A percentile compares a stretch with the other conserved stretches of the same genome.
phyloP scores from a whole-genome alignment of 2,113 vertebrate species.

The Calidris pugnax region DNA sequence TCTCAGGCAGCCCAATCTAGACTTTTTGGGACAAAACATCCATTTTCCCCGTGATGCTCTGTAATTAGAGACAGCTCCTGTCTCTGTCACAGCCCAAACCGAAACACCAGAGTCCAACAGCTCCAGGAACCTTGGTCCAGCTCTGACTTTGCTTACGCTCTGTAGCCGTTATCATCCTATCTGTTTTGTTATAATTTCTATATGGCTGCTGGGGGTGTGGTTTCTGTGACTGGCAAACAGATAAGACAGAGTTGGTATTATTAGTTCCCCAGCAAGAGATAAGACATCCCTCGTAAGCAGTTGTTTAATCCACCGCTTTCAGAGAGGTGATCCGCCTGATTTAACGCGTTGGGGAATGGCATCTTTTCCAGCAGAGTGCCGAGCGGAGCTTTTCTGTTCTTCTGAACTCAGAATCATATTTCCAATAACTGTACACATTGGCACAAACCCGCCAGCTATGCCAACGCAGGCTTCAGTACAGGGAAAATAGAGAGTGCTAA shows the following conservation, averaged over 20 bases:
- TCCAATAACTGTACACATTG: slow-evolving; percentile 20
- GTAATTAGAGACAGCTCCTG: background rate
- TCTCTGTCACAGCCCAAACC: background rate
- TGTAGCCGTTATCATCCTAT: background rate
- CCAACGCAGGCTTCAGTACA: slow-evolving; percentile 13
- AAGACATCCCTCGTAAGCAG: slow-evolving; percentile 20
- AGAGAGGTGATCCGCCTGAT: background rate
- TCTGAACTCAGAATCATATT: slow-evolving; percentile 5
- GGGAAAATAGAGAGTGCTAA: slow-evolving; percentile 39
- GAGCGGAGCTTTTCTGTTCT: background rate
- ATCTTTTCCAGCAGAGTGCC: background rate
- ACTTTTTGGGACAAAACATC: background rate
- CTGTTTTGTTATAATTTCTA: background rate
- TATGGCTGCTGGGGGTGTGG: background rate
- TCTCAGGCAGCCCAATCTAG: background rate
- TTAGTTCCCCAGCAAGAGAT: slow-evolving; percentile 31
- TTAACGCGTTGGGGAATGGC: slow-evolving; percentile 33
- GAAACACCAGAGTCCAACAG: background rate
- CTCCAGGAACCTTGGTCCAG: background rate
- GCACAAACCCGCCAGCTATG: background rate
- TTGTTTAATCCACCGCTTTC: slow-evolving; percentile 49
- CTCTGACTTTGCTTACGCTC: background rate
- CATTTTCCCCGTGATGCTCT: background rate
- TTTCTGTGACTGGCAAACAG: slow-evolving; percentile 32
- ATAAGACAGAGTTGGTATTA: slow-evolving; percentile 21